Base-by-base conservation (phyloP, 2,113 vertebrate species). In the Mormyrus iriodes region DNA sequence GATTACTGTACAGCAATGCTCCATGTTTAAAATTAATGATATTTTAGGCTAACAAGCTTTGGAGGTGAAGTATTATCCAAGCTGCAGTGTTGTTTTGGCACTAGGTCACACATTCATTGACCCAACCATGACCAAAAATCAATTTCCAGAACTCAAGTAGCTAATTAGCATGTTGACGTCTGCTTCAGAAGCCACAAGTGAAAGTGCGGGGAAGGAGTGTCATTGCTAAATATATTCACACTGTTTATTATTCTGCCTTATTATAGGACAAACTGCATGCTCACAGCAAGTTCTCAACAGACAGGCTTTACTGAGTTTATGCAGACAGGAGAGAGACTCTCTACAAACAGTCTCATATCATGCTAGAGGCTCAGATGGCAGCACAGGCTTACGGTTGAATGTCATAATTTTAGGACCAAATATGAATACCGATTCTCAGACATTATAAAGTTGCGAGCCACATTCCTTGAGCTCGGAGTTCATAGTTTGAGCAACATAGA, bases 141-240 rank as follows among this genome's bases (percentile, higher is more conserved):
- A 84, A 46, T 84, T 84, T 46, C 82, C 82, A 44, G 35, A 48
- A 48, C 42, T 84, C 24, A 44, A 84, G 44, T 42, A n/a, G 21
- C 44, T 84, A 84, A 48, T 84, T 84, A 84, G 82, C 82, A 84
- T 84, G 82, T 48, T 84, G 82, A 84, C 42, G 46, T 84, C 82
- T 84, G 19, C 82, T 84, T 84, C 82, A 48, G 44, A 44, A 84
- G 19, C 35, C 24, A 44, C 7, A 5, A 79, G 73, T 42, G 73
- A 79, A 79, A 79, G 73, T 42, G 13, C 15, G 17, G 73, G 82
- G 46, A 48, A 46, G 24, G 44, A 9, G 46, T 84, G 42, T 84
- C 82, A 84, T 13, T 84, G 44, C 82, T 84, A 84, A 84, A 48
- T 84, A 84, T 84, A 44, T 84, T 84, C 42, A 4, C 39, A 24